Evolutionary conservation across 2,113 vertebrate species (phyloP).

Genomic region (Hydrochoerus hydrochaeris): DNA sequence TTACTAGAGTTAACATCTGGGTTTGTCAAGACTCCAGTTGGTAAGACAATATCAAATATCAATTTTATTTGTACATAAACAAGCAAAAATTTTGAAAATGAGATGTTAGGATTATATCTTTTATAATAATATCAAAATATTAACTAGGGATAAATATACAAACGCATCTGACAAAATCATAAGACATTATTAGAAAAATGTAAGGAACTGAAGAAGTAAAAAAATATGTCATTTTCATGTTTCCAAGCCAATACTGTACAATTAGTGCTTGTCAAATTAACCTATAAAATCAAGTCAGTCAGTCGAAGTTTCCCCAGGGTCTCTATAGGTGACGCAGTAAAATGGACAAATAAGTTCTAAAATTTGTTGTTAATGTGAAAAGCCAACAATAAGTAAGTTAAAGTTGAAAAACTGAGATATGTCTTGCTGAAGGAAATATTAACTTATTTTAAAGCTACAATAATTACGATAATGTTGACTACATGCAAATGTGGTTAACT

Average conservation of each 20-base stretch:
- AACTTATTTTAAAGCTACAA: slow-evolving; percentile 35
- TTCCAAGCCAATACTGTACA: background rate
- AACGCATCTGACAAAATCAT: background rate
- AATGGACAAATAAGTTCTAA: background rate
- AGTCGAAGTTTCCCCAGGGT: background rate
- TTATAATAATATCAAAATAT: background rate
- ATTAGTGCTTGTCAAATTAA: background rate
- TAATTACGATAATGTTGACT: background rate
- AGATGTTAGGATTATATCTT: background rate
- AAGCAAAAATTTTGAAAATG: background rate
- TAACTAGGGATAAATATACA: background rate
- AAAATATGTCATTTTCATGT: background rate
- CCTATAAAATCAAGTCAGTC: background rate
- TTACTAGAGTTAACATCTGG: background rate
- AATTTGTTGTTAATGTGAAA: background rate
- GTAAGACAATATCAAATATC: background rate
- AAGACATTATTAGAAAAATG: background rate
- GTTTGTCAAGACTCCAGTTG: background rate
- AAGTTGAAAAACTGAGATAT: background rate
- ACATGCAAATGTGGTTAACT: background rate
- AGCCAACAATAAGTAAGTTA: background rate
- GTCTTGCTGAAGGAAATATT: background rate
- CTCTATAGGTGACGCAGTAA: background rate
- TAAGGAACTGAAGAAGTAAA: background rate
- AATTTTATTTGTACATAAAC: background rate